Evolutionary conservation across 2,888 invertebrate species (phyloP).

Genomic region (Troilus luridus): DNA sequence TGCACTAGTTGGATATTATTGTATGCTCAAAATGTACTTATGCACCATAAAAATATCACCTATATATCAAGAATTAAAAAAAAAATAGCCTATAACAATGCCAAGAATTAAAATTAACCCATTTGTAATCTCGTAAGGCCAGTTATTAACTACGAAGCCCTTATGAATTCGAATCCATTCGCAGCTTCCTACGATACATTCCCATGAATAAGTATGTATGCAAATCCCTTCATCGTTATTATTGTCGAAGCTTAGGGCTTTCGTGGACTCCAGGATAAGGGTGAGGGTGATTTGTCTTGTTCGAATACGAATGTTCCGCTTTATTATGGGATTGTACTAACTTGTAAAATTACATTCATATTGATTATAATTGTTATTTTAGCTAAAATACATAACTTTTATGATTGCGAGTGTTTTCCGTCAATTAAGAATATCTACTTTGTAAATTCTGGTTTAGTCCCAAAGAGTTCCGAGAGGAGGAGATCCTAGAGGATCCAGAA

Average conservation of each 20-base stretch:
- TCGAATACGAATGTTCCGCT: neutral
- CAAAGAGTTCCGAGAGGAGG: no score
- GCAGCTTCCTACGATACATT: neutral
- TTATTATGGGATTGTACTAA: neutral
- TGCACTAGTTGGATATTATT: no score
- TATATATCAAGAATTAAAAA: neutral
- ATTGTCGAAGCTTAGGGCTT: neutral
- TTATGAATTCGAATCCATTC: neutral
- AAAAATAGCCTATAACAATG: neutral
- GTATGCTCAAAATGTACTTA: no score
- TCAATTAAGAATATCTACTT: no score
- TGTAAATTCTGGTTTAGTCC: no score
- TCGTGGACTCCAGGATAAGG: neutral
- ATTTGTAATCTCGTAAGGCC: neutral
- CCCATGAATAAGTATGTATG: constrained; percentile 18
- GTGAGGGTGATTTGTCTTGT: neutral
- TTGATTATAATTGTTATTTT: no score
- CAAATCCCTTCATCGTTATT: neutral
- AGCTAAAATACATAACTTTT: no score
- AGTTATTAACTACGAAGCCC: neutral
- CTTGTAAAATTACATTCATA: neutral
- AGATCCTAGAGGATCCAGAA: no score
- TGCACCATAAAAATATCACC: neutral
- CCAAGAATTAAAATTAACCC: neutral
- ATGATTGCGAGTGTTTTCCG: no score